These are phyloP conservation scores for Tetranychus piercei DNA, from an alignment of 2,888 invertebrate genomes.

Conservation along the genomic window DNA sequence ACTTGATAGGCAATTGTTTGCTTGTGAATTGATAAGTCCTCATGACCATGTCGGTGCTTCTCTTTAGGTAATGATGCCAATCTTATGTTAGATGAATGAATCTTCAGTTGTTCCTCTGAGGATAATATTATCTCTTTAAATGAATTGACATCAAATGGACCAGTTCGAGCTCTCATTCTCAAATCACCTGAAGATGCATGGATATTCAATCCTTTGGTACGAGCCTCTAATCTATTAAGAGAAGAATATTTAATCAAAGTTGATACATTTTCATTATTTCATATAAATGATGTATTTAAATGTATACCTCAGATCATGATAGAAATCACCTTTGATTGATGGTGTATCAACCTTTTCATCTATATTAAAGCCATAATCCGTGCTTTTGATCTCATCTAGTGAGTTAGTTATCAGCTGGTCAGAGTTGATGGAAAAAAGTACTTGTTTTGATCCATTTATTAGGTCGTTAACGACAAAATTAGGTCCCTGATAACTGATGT, in stretches of 20 bases:
- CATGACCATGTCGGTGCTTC: no score
- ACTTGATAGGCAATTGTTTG: no score
- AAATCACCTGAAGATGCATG: not conserved
- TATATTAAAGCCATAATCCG: not conserved
- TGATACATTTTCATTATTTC: no score
- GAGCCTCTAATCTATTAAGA: not conserved
- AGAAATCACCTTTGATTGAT: not conserved
- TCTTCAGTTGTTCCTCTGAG: not conserved
- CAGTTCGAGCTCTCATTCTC: not conserved
- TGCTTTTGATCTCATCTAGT: not conserved
- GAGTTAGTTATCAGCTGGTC: not conserved
- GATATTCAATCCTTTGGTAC: not conserved
- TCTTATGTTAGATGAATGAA: not conserved
- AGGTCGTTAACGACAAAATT: not conserved
- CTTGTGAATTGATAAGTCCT: no score
- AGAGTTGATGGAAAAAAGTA: not conserved
- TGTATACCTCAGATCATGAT: not conserved
- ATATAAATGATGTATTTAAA: no score
- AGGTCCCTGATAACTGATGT: not conserved
- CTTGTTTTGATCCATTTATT: not conserved
- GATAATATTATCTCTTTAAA: not conserved
- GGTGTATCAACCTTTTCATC: not conserved
- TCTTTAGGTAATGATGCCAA: no score
- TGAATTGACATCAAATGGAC: not conserved
- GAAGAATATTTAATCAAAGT: not conserved